A percentile compares a stretch with the other conserved stretches of the same genome.
These are phyloP conservation scores for Poecile atricapillus DNA, from an alignment of 2,113 vertebrate species.

Conservation along the genomic window DNA sequence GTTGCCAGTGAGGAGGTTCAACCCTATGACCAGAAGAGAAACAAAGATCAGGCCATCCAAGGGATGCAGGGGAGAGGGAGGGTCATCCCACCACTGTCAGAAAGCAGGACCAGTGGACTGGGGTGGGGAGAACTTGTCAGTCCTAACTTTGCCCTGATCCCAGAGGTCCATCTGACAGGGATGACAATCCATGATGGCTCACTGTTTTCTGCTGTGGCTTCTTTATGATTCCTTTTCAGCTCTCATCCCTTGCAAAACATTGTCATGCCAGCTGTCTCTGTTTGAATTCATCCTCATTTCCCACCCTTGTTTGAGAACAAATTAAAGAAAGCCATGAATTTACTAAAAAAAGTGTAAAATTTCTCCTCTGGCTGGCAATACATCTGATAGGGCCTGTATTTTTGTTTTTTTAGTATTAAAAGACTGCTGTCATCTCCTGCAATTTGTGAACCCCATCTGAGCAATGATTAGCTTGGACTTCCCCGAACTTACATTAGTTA, in stretches of 20 bases:
- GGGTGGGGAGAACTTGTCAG: not conserved
- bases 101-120: not conserved
- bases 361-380: not conserved
- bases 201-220: not conserved
- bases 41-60: not conserved
- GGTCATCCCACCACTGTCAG: not conserved
- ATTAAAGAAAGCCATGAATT: not conserved
- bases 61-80: not conserved
- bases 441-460: not conserved
- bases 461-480: not conserved
- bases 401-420: not conserved
- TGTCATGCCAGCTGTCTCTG: not conserved
- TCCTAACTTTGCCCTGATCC: not conserved
- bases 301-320: not conserved
- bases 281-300: not conserved
- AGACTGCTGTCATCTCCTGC: not conserved
- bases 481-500: constrained; percentile 19
- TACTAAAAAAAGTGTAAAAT: not conserved
- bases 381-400: not conserved
- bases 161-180: not conserved
- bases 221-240: not conserved
- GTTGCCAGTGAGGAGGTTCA: not conserved
- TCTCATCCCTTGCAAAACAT: not conserved
- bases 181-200: not conserved
- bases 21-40: not conserved